Evolutionary conservation across 2,113 vertebrate species (phyloP).

Genomic region (Prietella phreatophila): DNA sequence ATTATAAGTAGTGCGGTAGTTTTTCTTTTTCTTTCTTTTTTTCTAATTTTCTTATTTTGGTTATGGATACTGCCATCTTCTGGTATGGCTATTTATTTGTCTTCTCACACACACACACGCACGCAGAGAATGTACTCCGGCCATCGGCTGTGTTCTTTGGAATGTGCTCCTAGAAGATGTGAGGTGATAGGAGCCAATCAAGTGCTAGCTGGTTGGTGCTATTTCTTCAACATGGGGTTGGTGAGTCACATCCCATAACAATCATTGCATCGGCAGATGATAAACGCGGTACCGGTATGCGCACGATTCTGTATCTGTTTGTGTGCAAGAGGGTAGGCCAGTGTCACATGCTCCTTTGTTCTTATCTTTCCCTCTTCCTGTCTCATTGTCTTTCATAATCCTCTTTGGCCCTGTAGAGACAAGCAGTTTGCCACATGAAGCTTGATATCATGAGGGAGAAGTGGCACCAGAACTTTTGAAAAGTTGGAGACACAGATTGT

Average conservation of each 20-base stretch:
- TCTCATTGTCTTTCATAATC: constrained; percentile 7
- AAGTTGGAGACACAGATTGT: constrained; percentile 1
- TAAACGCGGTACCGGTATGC: not conserved
- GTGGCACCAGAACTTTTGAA: constrained; percentile 20
- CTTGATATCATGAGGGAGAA: not conserved
- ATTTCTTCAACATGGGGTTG: not conserved
- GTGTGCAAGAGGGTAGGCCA: not conserved
- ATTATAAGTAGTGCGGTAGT: not conserved
- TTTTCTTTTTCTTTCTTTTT: not conserved
- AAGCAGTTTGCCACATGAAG: constrained; percentile 29
- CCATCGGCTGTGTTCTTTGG: not conserved
- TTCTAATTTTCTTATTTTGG: not conserved
- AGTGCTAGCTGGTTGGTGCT: not conserved
- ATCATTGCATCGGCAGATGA: not conserved
- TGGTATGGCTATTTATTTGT: constrained; percentile 4
- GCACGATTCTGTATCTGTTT: not conserved
- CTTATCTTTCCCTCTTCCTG: constrained; percentile 5
- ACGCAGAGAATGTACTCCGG: not conserved
- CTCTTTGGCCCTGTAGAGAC: constrained; percentile 23
- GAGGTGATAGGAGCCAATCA: not conserved
- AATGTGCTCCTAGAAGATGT: not conserved
- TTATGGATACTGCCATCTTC: not conserved
- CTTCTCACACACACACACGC: not conserved
- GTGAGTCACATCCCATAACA: not conserved
- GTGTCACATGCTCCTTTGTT: constrained; percentile 43